Base-by-base conservation (phyloP, 2,888 invertebrate species). In the Mongoloraphidia duomilia region DNA sequence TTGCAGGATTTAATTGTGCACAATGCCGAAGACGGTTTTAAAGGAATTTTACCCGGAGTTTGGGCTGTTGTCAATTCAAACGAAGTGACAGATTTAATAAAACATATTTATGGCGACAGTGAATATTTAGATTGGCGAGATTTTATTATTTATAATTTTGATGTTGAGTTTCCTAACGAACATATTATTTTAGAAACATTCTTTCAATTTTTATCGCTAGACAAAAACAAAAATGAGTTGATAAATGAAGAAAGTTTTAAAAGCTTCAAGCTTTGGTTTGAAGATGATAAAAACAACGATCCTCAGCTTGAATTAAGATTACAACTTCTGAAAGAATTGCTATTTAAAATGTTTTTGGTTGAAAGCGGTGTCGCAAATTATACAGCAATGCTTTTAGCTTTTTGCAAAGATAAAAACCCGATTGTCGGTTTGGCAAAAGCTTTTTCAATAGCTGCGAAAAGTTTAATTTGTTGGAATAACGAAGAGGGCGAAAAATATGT, bases 51-150 rank as follows among this genome's bases (percentile, higher is more conserved):
- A 0, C 68, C 68, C 1, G 39, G 50, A 12, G 40, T 61, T 1
- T 73, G 73, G 73, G 57, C 52, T 26, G 54, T 62, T 37, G 52
- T 72, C 13, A 52, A 53, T n/a, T 54, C 61, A 3, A 26, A 47
- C 3, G 59, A 64, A 12, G 54, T 69, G 9, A 50, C 57, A 4
- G 51, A 47, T 10, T 41, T 63, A 8, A 66, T 76, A 0, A 61
- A 60, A 46, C 55, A 61, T 36, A 52, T 80, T 12, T 82, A 75
- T 59, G 78, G 77, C 1, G 69, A 73, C 41, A 68, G 69, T 1
- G 71, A 71, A 9, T 74, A 73, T 52, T 58, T 80, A 9, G 76
- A 80, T 57, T 82, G 82, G 82, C 73, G 75, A 57, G 80, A 82
- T 61, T 82, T 82, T 57, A 64, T 82, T 10, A 67, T 82, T 53